These are phyloP conservation scores for Astropecten irregularis DNA, from an alignment of 53 echinoderm and acorn worm species.

Conservation along the genomic window DNA sequence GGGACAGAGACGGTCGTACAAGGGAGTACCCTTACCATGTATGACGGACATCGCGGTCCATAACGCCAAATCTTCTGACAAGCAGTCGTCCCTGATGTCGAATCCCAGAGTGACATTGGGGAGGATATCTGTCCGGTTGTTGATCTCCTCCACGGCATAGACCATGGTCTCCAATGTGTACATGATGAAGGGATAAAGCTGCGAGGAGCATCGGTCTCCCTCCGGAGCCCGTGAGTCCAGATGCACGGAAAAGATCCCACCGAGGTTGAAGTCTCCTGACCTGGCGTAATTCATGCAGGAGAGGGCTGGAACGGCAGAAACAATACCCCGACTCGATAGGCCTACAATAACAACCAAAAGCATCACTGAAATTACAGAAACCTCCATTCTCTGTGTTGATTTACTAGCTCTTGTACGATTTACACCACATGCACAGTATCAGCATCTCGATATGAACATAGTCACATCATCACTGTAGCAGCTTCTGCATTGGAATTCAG, in stretches of 20 bases:
- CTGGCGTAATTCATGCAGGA: constrained; percentile 53
- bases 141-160: constrained; percentile 81
- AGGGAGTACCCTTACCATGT: constrained; percentile 17
- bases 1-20: constrained; percentile 35
- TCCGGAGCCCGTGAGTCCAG: constrained; percentile 28
- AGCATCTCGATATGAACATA: too few relatives aligned
- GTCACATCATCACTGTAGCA: too few relatives aligned
- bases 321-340: not conserved
- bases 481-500: too few relatives aligned
- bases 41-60: constrained; percentile 60
- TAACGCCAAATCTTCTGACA: constrained; percentile 67
- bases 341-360: not conserved
- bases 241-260: constrained; percentile 83
- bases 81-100: constrained; percentile 85
- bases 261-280: constrained; percentile 73
- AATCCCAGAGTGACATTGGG: constrained; percentile 79
- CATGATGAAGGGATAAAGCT: constrained; percentile 65
- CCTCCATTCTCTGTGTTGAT: too few relatives aligned
- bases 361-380: not conserved
- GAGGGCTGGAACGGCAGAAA: constrained; percentile 2
- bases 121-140: constrained; percentile 61
- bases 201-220: constrained; percentile 45
- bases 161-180: constrained; percentile 76
- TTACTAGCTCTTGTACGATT: too few relatives aligned
- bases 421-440: too few relatives aligned